Evolutionary conservation across 1,140 invertebrate genomes (phyloP).

Genomic region (Psilanteris sp.): DNA sequence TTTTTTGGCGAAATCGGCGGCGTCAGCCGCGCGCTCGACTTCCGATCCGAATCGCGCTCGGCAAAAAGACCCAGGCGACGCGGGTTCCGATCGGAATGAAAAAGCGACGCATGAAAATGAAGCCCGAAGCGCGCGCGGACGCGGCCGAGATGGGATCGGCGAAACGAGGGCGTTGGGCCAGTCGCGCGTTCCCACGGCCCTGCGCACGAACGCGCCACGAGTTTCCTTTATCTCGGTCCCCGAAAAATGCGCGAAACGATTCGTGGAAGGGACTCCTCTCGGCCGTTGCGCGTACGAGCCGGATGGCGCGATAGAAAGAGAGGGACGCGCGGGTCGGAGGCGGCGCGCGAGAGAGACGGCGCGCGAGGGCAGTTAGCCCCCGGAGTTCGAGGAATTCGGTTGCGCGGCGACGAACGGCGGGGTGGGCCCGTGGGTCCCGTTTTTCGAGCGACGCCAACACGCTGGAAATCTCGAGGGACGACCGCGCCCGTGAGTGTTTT

Average conservation of each 20-base stretch:
- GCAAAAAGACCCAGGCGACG: neutral
- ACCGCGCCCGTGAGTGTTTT: slow-evolving; percentile 48
- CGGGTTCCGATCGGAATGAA: no score
- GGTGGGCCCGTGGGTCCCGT: slow-evolving; percentile 50
- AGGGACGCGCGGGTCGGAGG: slow-evolving; percentile 17
- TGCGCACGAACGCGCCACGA: slow-evolving; percentile 45
- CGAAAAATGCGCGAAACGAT: slow-evolving; percentile 66
- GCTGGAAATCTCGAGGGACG: slow-evolving; percentile 45
- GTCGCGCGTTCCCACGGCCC: slow-evolving; percentile 53
- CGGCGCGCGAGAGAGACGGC: slow-evolving; percentile 2
- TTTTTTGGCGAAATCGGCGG: no score
- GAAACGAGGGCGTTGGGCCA: slow-evolving; percentile 57
- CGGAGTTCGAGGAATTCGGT: slow-evolving; percentile 50
- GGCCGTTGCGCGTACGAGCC: slow-evolving; percentile 19
- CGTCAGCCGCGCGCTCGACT: no score
- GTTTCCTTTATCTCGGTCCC: slow-evolving; percentile 67
- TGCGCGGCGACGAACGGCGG: slow-evolving; percentile 43
- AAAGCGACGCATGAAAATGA: slow-evolving; percentile 25
- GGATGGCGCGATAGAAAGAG: slow-evolving; percentile 18
- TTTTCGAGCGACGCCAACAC: slow-evolving; percentile 52
- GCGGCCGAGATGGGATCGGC: slow-evolving; percentile 19
- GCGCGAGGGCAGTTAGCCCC: slow-evolving; percentile 44
- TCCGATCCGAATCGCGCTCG: no score
- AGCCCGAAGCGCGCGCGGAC: slow-evolving; percentile 5
- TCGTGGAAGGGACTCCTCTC: slow-evolving; percentile 59